A percentile compares a stretch with the other conserved stretches of the same genome.
Conservation (phyloP, 30 jellyfish, hydroid and myxozoan species). For the Haliclystus octoradiatus region DNA sequence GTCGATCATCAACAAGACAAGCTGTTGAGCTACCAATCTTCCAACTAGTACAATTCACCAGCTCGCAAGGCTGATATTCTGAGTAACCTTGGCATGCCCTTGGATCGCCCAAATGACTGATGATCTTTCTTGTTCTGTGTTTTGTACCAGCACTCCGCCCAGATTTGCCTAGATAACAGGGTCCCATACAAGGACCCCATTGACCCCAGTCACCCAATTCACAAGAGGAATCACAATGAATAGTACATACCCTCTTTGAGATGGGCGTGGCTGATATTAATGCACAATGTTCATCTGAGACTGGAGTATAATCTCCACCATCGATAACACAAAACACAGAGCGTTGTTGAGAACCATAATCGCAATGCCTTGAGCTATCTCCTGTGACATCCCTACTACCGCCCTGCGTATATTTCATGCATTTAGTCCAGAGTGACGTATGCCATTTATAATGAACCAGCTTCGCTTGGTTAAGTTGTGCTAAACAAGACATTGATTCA, state of each 20-base stretch:
- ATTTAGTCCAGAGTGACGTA: constrained; percentile 11
- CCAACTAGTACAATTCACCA: constrained; percentile 39
- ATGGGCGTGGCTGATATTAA: constrained; percentile 27
- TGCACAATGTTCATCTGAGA: constrained; percentile 35
- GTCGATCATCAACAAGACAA: constrained; percentile 34
- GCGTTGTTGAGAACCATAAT: constrained; percentile 28
- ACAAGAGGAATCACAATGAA: constrained; percentile 20
- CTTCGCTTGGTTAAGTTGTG: background rate
- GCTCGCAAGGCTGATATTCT: constrained; percentile 49
- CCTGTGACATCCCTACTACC: background rate
- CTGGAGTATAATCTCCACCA: constrained; percentile 22
- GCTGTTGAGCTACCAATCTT: constrained; percentile 34
- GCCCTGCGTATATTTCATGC: constrained; percentile 14
- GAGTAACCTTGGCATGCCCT: constrained; percentile 48
- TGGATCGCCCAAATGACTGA: constrained; percentile 36
- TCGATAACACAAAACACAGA: constrained; percentile 43
- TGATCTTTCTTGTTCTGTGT: constrained; percentile 36
- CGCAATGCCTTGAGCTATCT: constrained; percentile 4
- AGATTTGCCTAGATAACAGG: constrained; percentile 8
- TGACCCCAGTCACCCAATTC: constrained; percentile 52
- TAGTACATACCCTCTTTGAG: constrained; percentile 22
- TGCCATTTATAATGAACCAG: constrained; percentile 24
- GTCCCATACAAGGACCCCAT: constrained; percentile 59
- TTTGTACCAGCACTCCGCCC: constrained; percentile 43
- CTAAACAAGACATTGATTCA: constrained; percentile 15